Conservation (phyloP, 2,113 vertebrate species). For the Elgaria multicarinata region DNA sequence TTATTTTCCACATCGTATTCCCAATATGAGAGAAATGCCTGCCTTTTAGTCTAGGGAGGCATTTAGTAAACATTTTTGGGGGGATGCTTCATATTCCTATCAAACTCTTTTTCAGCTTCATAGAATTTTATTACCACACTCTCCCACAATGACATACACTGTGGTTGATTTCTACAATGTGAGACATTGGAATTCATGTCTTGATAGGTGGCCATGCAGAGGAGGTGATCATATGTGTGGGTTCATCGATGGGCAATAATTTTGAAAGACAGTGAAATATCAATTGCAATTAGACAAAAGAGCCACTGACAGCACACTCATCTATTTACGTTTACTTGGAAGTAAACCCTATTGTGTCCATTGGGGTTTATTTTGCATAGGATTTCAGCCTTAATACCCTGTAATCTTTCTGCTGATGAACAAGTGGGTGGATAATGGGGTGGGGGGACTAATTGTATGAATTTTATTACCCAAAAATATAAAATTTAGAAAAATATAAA, state of each 20-base stretch:
- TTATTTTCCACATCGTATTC: slow-evolving; percentile 54
- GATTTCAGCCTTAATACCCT: neutral
- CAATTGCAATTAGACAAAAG: neutral
- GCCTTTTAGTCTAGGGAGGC: slow-evolving; percentile 63
- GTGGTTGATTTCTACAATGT: slow-evolving; percentile 35
- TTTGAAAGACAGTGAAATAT: neutral
- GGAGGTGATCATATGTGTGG: neutral
- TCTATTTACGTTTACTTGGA: neutral
- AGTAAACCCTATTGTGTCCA: neutral
- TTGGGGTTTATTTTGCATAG: neutral
- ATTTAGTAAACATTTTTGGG: slow-evolving; percentile 63
- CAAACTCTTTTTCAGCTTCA: slow-evolving; percentile 54
- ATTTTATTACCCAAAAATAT: neutral
- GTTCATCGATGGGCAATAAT: neutral
- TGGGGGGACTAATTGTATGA: neutral
- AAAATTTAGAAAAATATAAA: too few relatives aligned
- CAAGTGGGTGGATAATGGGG: neutral
- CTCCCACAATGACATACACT: slow-evolving; percentile 47
- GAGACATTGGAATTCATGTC: slow-evolving; percentile 41
- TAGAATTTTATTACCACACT: slow-evolving; percentile 50
- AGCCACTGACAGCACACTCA: neutral
- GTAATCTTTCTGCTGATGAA: neutral
- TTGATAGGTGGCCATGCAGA: neutral
- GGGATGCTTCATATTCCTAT: slow-evolving; percentile 60
- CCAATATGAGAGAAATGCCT: slow-evolving; percentile 67